Base-by-base conservation (phyloP, 1,140 invertebrate species). In the Sarcophaga bullata region DNA sequence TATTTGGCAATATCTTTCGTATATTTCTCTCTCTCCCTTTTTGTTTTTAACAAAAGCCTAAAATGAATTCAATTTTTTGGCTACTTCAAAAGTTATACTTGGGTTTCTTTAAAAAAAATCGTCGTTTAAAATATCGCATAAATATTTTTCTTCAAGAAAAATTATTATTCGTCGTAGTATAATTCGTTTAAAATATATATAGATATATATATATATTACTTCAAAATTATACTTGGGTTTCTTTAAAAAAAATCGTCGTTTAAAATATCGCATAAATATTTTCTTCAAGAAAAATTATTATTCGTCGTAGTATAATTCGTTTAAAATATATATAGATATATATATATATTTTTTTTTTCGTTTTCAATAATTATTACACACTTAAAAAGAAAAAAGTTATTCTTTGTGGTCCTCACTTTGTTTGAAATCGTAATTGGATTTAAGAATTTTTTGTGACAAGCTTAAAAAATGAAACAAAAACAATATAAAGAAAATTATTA, bases 361-460 rank as follows among this genome's bases (percentile, higher is more conserved):
- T 72, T 72, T 17, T 19, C 19, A 72, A 25, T 72, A 17, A 25
- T 37, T 37, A 37, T 37, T 4, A 37, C 62, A 68, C 62, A 17
- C 25, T 78, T 37, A 37, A 78, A 78, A 25, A 50, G 50, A 78
- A 15, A 25, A 17, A 46, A 50, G n/a, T 52, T 78, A 52, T 78
- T 25, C 48, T 52, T 78, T 50, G 50, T 76, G 25, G 48, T 76
- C 46, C n/a, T 76, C 19, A 49, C 47, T 46, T 76, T 76, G n/a
- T 49, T 37, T 48, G 13, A 49, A n/a, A 72, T n/a, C 37, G 17
- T 48, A 76, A 48, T 76, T 48, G n/a, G 73, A 76, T 76, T 76
- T 50, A 78, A 47, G 25, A n/a, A 78, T 78, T 78, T 78, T 78
- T 52, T 78, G 75, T 49, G n/a, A 50, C 50, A 17, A 78, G 75